These are phyloP conservation scores for Idaea dimidiata DNA, from an alignment of 2,888 invertebrate species.

Conservation along the genomic window DNA sequence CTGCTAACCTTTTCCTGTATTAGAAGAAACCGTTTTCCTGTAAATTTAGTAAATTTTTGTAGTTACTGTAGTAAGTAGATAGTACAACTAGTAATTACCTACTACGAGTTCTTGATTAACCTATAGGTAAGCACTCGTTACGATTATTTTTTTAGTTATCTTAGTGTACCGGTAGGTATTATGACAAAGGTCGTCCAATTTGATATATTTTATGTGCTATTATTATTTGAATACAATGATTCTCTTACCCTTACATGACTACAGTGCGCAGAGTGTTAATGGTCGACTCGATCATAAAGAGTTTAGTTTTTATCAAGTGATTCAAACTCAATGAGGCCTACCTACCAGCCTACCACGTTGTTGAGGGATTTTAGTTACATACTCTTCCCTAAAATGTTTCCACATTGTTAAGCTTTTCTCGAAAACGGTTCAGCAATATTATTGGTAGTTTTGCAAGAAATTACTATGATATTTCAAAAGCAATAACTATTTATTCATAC, in stretches of 20 bases:
- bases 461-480: too few relatives aligned
- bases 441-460: too few relatives aligned
- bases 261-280: conserved; percentile 23
- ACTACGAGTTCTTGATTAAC: too few relatives aligned
- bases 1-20: background rate
- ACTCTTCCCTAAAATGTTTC: too few relatives aligned
- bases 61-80: too few relatives aligned
- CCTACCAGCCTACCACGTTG: too few relatives aligned
- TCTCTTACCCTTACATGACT: conserved; percentile 33
- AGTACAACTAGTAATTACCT: too few relatives aligned
- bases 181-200: conserved; percentile 27
- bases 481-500: too few relatives aligned
- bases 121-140: background rate
- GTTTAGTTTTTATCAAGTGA: background rate
- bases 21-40: background rate
- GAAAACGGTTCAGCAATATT: too few relatives aligned
- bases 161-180: conserved; percentile 11
- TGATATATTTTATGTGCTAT: conserved; percentile 37
- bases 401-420: too few relatives aligned
- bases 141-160: conserved; percentile 3
- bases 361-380: too few relatives aligned
- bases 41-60: too few relatives aligned
- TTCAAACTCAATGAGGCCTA: background rate
- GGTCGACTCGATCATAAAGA: background rate
- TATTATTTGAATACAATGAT: conserved; percentile 47